These are phyloP conservation scores for Leguminivora glycinivorella DNA, from an alignment of 1,140 invertebrate genomes.

Conservation along the genomic window DNA sequence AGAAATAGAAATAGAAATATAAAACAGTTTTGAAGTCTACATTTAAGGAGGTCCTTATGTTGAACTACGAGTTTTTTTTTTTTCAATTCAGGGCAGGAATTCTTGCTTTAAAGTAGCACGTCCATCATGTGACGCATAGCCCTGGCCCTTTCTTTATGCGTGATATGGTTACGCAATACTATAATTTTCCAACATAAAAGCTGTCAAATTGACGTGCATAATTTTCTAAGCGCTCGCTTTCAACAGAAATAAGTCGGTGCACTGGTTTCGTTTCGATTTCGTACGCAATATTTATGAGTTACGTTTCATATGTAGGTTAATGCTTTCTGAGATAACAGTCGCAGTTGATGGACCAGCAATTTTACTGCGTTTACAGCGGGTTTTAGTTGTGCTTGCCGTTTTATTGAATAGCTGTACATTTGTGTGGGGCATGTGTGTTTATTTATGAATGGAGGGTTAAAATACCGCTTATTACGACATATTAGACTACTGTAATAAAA, in stretches of 20 bases:
- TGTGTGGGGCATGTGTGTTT: constrained; percentile 25
- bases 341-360: constrained; percentile 33
- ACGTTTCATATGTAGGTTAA: constrained; percentile 68
- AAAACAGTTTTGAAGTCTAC: no score
- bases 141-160: not conserved
- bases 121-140: no score
- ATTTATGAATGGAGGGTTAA: not conserved
- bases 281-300: constrained; percentile 61
- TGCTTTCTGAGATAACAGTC: constrained; percentile 52
- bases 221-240: not conserved
- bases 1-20: no score
- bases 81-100: no score
- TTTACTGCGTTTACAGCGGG: constrained; percentile 18
- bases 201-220: constrained; percentile 33
- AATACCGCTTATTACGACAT: not conserved
- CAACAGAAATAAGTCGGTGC: constrained; percentile 48
- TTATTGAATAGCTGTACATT: constrained; percentile 36
- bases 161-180: not conserved
- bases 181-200: constrained; percentile 35
- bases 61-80: no score
- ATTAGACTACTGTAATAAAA: not conserved
- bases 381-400: constrained; percentile 36
- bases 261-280: constrained; percentile 56
- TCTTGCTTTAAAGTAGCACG: no score
- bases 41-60: no score